These are phyloP conservation scores for Caenorhabditis plicata DNA, from an alignment of 2,888 invertebrate genomes.

Conservation along the genomic window DNA sequence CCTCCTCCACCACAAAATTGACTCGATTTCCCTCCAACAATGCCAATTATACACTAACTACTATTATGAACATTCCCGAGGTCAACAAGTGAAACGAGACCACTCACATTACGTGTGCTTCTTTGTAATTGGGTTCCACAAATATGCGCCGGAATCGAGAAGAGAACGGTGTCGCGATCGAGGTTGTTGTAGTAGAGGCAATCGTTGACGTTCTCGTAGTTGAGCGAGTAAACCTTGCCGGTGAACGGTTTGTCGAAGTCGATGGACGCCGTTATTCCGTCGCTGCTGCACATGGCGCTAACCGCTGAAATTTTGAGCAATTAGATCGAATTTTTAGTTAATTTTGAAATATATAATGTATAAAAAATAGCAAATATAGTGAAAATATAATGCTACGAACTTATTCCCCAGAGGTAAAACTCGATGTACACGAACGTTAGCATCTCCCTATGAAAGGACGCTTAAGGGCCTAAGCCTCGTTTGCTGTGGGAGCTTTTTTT, in stretches of 20 bases:
- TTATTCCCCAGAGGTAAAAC: neutral
- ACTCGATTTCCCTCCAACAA: too few relatives aligned
- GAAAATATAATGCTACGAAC: neutral
- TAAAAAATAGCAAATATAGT: neutral
- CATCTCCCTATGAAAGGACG: too few relatives aligned
- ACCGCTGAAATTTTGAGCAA: constrained; percentile 37
- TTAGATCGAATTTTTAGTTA: too few relatives aligned
- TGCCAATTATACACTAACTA: too few relatives aligned
- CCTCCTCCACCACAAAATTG: too few relatives aligned
- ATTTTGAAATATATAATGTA: neutral
- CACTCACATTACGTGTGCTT: constrained; percentile 57
- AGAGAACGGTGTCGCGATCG: constrained; percentile 57
- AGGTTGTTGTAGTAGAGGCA: constrained; percentile 63
- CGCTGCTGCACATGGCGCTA: constrained; percentile 61
- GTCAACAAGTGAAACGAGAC: constrained; percentile 17
- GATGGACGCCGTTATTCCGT: constrained; percentile 63
- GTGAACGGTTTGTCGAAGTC: constrained; percentile 60
- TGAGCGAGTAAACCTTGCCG: constrained; percentile 62
- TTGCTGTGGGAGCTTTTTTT: too few relatives aligned
- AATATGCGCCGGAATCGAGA: constrained; percentile 63
- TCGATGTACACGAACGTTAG: too few relatives aligned
- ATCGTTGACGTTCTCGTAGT: constrained; percentile 57
- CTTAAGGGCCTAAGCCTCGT: too few relatives aligned
- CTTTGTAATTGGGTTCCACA: constrained; percentile 60
- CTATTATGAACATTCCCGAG: too few relatives aligned